Conservation (phyloP, 2,797 vertebrate species). For the Notolepis coatsorum region DNA sequence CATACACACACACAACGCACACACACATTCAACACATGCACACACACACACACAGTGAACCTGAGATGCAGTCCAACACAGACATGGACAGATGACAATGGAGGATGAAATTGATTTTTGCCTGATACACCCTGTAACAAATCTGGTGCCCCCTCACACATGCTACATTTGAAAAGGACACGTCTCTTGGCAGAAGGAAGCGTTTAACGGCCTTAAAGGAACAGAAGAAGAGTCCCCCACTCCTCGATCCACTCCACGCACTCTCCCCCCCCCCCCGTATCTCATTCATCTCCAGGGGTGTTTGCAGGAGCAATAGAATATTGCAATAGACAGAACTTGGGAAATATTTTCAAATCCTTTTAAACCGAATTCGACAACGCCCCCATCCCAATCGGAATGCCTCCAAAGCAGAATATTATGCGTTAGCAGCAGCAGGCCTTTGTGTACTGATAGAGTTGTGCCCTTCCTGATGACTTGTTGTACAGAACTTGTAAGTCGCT, state of each 20-base stretch:
- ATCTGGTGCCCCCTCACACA: slow-evolving; percentile 31
- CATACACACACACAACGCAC: neutral
- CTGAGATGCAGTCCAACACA: slow-evolving; percentile 37
- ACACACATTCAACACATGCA: neutral
- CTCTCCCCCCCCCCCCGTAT: neutral
- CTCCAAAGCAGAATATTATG: too few relatives aligned
- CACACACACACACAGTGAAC: slow-evolving; percentile 30
- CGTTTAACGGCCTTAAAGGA: slow-evolving; percentile 1
- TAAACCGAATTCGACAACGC: too few relatives aligned
- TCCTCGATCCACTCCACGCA: too few relatives aligned
- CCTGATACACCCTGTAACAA: slow-evolving; percentile 26
- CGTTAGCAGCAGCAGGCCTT: too few relatives aligned
- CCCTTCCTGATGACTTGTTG: too few relatives aligned
- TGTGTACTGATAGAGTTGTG: too few relatives aligned
- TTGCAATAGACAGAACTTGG: too few relatives aligned
- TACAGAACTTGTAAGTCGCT: too few relatives aligned
- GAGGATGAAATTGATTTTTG: slow-evolving; percentile 48
- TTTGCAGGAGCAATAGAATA: too few relatives aligned
- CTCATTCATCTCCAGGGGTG: slow-evolving; percentile 6
- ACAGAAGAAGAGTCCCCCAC: neutral
- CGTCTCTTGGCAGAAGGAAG: slow-evolving; percentile 9
- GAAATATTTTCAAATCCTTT: too few relatives aligned
- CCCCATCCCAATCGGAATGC: too few relatives aligned
- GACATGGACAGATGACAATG: slow-evolving; percentile 31
- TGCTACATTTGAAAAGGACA: slow-evolving; percentile 15